These are phyloP conservation scores for Ptilonorhynchus violaceus DNA, from an alignment of 2,113 vertebrate genomes.

Conservation along the genomic window DNA sequence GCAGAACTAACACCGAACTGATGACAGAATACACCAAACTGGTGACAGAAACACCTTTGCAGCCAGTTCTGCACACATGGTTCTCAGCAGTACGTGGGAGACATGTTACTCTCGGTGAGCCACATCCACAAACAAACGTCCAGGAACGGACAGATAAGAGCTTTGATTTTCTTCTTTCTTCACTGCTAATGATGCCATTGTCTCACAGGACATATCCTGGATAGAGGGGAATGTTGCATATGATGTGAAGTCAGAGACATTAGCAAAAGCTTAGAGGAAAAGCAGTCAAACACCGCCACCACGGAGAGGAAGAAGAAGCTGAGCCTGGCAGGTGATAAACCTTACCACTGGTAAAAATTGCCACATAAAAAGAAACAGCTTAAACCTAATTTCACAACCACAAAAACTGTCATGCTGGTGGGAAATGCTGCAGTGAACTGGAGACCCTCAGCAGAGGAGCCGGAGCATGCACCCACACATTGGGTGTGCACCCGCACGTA, in stretches of 20 bases:
- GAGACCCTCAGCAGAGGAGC: too few relatives aligned
- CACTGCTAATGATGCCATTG: not conserved
- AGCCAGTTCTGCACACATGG: rapidly evolving
- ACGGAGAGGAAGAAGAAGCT: rapidly evolving
- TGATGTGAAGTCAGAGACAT: not conserved
- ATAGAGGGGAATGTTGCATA: not conserved
- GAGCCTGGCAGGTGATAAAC: not conserved
- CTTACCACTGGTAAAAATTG: not conserved
- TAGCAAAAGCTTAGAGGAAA: not conserved
- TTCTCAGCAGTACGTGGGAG: rapidly evolving
- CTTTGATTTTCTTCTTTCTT: not conserved
- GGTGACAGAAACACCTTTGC: not conserved
- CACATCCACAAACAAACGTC: too few relatives aligned
- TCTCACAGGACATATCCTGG: not conserved
- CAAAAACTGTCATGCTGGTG: rapidly evolving
- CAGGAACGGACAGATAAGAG: not conserved
- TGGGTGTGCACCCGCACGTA: not conserved
- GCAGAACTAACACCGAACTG: not conserved
- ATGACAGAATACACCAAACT: not conserved
- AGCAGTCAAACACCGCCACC: not conserved
- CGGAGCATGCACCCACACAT: not conserved
- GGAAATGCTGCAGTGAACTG: not conserved
- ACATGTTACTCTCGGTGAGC: rapidly evolving
- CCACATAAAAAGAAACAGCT: not conserved
- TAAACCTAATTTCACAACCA: not conserved